phyloP scores from a whole-genome alignment of 2,113 vertebrate species.

The Calidris pugnax region DNA sequence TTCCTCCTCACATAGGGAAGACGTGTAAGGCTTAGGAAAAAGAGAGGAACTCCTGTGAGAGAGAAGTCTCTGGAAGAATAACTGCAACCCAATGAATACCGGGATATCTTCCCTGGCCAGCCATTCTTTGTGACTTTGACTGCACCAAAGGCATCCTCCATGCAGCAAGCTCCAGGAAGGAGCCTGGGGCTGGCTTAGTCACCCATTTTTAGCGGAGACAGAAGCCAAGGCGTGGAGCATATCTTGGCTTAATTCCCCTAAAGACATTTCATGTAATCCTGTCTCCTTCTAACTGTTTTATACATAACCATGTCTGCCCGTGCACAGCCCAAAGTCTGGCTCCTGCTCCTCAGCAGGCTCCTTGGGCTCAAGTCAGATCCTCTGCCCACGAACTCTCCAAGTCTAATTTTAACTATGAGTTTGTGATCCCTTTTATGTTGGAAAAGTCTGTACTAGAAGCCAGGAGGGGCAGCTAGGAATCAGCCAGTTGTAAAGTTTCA shows the following conservation, averaged over 20 bases:
- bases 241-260: background rate
- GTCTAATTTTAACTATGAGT: background rate
- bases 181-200: background rate
- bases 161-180: background rate
- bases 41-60: background rate
- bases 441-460: background rate
- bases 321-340: background rate
- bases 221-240: background rate
- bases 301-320: background rate
- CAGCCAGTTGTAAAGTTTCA: background rate
- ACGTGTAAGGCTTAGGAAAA: background rate
- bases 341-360: background rate
- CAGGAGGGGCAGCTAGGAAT: background rate
- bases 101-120: background rate
- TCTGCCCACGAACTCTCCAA: background rate
- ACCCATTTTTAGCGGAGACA: background rate
- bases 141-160: background rate
- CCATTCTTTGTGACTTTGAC: background rate
- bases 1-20: background rate
- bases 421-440: background rate
- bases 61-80: background rate
- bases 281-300: background rate
- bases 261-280: background rate
- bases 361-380: background rate
- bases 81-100: background rate